Evolutionary conservation across 2,113 vertebrate species (phyloP), one percentile per base, ranked within the genome.

Genomic region (Manacus vitellinus): DNA sequence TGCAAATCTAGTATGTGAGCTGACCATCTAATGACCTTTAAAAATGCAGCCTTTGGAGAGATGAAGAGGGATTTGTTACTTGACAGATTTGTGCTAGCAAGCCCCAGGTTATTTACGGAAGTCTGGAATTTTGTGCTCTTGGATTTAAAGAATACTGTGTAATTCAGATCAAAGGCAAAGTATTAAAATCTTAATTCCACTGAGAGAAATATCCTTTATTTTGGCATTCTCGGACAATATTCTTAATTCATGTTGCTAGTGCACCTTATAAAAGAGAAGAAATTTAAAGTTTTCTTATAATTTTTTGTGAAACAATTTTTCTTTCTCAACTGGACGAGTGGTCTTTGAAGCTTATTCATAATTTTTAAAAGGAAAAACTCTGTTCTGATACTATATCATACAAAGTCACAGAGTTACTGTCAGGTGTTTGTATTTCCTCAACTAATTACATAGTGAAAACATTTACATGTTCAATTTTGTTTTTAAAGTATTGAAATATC

Each of bases 1-100:
- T 73, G 33, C 61, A 85, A 68, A 82, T 71, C 58, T 80, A 63
- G 65, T 49, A 47, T 86, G 85, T 75, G 86, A 95, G 88, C 88
- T 96, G 92, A 94, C 88, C 95, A 92, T 75, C 76, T 95, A 84
- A 90, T 95, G 94, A 97, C 96, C 88, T 96, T 86, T 96, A 75
- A 58, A 96, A 93, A 88, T 78, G 56, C 68, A 93, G 96, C 68
- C 88, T 96, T 95, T 96, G 88, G 88, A 84, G 83, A 92, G 72
- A 94, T 91, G 88, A 95, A 89, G 56, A 83, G 83, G 94, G 95
- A 96, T 97, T 97, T 97, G 39, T 93, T 85, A 80, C 63, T 86
- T 84, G 94, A 65, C 92, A 81, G 96, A 96, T 96, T 96, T 92
- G 83, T 92, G 85, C 79, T 95, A 87, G 61, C 88, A 89, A 92